phyloP scores from a whole-genome alignment of 2,113 vertebrate genomes.

The Cinclus mexicanus region DNA sequence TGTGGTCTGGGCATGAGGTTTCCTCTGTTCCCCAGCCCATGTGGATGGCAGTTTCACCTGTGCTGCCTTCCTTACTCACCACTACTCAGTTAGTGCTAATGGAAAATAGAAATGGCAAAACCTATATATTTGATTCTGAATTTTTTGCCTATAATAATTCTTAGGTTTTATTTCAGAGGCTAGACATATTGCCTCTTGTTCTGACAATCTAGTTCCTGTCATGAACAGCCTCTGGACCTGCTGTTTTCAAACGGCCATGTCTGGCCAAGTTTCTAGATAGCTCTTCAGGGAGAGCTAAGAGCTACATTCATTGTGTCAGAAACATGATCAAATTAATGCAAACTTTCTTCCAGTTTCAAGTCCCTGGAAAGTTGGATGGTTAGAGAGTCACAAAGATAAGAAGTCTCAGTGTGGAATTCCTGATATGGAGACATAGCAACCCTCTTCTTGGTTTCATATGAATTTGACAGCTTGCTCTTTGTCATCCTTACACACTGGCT shows the following conservation, averaged over 20 bases:
- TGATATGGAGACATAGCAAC: constrained; percentile 57
- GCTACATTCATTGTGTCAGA: neutral
- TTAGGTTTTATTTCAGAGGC: neutral
- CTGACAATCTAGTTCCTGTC: neutral
- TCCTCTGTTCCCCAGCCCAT: neutral
- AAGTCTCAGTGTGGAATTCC: constrained; percentile 58
- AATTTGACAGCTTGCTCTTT: neutral
- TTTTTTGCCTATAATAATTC: neutral
- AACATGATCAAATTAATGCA: constrained; percentile 57
- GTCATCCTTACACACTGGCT: neutral
- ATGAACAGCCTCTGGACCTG: neutral
- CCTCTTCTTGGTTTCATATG: neutral
- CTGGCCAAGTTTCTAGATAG: constrained; percentile 42
- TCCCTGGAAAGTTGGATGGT: constrained; percentile 38
- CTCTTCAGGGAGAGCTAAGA: neutral
- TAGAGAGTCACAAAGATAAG: constrained; percentile 60
- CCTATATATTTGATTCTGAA: neutral
- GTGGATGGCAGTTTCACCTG: neutral
- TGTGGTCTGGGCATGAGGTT: neutral
- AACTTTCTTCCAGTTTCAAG: constrained; percentile 63
- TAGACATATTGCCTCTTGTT: neutral
- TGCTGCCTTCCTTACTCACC: neutral
- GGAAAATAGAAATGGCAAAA: neutral
- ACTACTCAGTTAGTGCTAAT: neutral
- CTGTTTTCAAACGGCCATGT: constrained; percentile 26